Conservation (phyloP, 1,140 invertebrate species). For the Drosophila kikkawai region DNA sequence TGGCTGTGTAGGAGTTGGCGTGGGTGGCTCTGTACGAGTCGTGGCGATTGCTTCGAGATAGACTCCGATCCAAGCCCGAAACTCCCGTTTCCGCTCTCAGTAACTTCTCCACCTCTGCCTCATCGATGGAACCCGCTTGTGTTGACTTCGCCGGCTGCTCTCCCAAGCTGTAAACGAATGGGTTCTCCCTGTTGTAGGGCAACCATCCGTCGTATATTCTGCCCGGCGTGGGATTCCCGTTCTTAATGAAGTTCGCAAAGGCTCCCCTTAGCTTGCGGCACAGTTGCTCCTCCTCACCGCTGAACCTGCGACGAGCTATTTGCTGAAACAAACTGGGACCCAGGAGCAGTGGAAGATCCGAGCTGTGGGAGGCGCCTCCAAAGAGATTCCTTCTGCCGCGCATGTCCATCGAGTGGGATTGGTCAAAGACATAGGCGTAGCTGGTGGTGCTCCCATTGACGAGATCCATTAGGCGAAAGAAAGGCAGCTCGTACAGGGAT, state of each 20-base stretch:
- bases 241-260: constrained; percentile 88
- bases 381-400: constrained; percentile 78
- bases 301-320: constrained; percentile 86
- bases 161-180: constrained; percentile 85
- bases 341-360: constrained; percentile 88
- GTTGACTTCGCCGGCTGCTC: constrained; percentile 58
- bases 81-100: constrained; percentile 33
- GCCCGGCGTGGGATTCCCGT: constrained; percentile 87
- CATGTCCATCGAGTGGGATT: constrained; percentile 82
- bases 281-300: constrained; percentile 86
- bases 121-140: constrained; percentile 27
- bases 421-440: constrained; percentile 85
- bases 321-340: constrained; percentile 88
- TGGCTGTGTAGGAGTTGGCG: constrained; percentile 45
- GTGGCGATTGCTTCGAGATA: constrained; percentile 66
- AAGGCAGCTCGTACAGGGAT: constrained; percentile 74
- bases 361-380: constrained; percentile 86
- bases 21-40: constrained; percentile 42
- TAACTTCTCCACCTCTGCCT: constrained; percentile 58
- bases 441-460: constrained; percentile 68
- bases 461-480: constrained; percentile 70
- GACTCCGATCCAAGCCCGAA: constrained; percentile 54
- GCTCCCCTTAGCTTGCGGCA: constrained; percentile 87
- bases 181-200: constrained; percentile 86
- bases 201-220: constrained; percentile 86